Percentiles rank a stretch among this genome's conserved stretches.
phyloP scores from a whole-genome alignment of 2,888 invertebrate species.

The Spodoptera littoralis region DNA sequence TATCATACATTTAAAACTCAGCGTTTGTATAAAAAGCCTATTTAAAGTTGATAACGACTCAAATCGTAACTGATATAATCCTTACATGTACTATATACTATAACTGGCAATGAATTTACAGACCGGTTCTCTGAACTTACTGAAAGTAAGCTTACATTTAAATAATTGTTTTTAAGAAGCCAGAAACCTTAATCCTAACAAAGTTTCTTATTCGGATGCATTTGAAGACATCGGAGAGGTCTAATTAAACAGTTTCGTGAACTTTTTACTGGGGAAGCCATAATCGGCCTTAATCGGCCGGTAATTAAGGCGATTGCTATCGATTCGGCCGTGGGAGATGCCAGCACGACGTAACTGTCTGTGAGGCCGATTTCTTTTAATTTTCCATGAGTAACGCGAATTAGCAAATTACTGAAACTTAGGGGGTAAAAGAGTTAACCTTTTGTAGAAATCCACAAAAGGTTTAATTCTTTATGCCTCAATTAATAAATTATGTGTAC shows the following conservation, averaged over 20 bases:
- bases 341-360: slow-evolving; percentile 55
- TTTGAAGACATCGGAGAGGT: slow-evolving; percentile 51
- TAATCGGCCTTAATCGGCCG: slow-evolving; percentile 65
- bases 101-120: no score
- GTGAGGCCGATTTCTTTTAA: slow-evolving; percentile 62
- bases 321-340: slow-evolving; percentile 62
- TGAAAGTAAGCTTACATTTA: slow-evolving; percentile 12
- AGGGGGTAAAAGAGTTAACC: slow-evolving; percentile 38
- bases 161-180: slow-evolving; percentile 24
- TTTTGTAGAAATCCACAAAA: slow-evolving; percentile 34
- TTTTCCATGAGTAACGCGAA: slow-evolving; percentile 47
- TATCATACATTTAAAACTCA: slow-evolving; percentile 3
- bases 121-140: not conserved
- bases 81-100: no score
- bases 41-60: no score
- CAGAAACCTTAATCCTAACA: slow-evolving; percentile 52
- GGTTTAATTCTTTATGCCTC: no score
- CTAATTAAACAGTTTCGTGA: slow-evolving; percentile 64
- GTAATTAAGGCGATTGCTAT: slow-evolving; percentile 67
- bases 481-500: no score
- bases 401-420: slow-evolving; percentile 50
- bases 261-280: slow-evolving; percentile 59
- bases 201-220: slow-evolving; percentile 54
- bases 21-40: slow-evolving; percentile 38
- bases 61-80: no score